Conservation (phyloP, 2,113 vertebrate genomes). For the Trogon surrucura region DNA sequence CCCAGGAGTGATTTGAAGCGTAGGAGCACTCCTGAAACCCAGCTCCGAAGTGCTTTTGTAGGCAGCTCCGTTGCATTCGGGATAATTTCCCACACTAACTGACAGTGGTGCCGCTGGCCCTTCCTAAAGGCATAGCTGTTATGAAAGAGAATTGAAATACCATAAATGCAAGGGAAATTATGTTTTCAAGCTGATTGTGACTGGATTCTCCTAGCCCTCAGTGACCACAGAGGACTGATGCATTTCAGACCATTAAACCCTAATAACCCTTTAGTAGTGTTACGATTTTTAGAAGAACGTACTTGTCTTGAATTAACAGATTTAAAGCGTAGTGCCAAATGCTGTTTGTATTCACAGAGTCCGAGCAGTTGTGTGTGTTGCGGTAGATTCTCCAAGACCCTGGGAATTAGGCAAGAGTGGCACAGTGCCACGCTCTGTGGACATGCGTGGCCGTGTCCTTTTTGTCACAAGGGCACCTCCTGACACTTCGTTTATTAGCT, state of each 20-base stretch:
- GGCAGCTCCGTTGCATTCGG: neutral
- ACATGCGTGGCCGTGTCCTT: neutral
- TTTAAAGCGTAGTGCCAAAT: neutral
- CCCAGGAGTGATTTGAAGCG: neutral
- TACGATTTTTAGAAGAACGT: neutral
- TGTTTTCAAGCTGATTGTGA: neutral
- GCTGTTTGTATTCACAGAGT: neutral
- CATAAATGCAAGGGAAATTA: neutral
- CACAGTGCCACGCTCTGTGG: neutral
- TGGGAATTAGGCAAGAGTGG: neutral
- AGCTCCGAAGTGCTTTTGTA: neutral
- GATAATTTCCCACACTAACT: neutral
- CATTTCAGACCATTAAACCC: neutral
- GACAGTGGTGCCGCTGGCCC: neutral
- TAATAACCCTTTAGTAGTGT: fast-evolving
- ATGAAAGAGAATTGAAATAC: neutral
- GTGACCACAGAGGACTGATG: neutral
- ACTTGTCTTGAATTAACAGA: neutral
- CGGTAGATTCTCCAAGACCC: neutral
- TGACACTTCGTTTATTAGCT: neutral
- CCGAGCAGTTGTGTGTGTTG: neutral
- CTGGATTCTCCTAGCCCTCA: neutral
- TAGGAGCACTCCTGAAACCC: neutral
- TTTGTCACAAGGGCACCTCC: neutral
- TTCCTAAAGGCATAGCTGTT: neutral